phyloP scores from a whole-genome alignment of 2,797 vertebrate species.

The Hemitrygon akajei region DNA sequence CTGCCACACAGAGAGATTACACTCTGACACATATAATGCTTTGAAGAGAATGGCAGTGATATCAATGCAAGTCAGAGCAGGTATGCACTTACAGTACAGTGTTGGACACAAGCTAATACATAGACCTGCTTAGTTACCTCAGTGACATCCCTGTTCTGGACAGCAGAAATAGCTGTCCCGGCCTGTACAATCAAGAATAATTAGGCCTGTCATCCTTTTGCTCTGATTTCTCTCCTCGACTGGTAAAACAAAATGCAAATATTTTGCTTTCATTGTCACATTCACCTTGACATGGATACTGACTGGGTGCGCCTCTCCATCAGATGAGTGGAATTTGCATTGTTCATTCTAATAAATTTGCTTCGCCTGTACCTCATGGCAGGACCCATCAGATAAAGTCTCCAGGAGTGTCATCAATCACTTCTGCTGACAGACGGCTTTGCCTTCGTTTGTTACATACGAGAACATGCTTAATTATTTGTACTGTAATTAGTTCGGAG shows the following conservation, averaged over 20 bases:
- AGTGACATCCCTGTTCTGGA: slow-evolving; percentile 99
- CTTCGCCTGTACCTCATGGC: slow-evolving; percentile 83
- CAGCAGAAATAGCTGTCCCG: slow-evolving; percentile 99
- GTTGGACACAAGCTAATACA: slow-evolving; percentile 91
- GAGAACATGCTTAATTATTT: slow-evolving; percentile 99
- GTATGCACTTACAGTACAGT: slow-evolving; percentile 78
- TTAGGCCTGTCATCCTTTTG: slow-evolving; percentile 98
- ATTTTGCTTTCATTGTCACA: slow-evolving; percentile 99
- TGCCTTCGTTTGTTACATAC: slow-evolving; percentile 99
- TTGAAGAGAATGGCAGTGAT: slow-evolving; percentile 89
- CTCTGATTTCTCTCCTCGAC: slow-evolving; percentile 99
- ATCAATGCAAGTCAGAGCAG: slow-evolving; percentile 99
- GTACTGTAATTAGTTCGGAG: slow-evolving; percentile 99
- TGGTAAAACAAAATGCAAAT: slow-evolving; percentile 99
- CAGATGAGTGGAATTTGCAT: slow-evolving; percentile 99
- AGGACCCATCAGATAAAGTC: slow-evolving; percentile 99
- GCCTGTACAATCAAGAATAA: slow-evolving; percentile 99
- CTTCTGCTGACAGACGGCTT: slow-evolving; percentile 92
- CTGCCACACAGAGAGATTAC: slow-evolving; percentile 77
- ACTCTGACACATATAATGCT: slow-evolving; percentile 79
- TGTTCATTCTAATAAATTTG: slow-evolving; percentile 99
- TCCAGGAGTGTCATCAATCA: slow-evolving; percentile 99
- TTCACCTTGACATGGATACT: slow-evolving; percentile 99
- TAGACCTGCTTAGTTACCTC: slow-evolving; percentile 99
- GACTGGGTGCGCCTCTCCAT: slow-evolving; percentile 97